phyloP scores from a whole-genome alignment of 2,888 invertebrate genomes.

The Reticulitermes lucifugus region DNA sequence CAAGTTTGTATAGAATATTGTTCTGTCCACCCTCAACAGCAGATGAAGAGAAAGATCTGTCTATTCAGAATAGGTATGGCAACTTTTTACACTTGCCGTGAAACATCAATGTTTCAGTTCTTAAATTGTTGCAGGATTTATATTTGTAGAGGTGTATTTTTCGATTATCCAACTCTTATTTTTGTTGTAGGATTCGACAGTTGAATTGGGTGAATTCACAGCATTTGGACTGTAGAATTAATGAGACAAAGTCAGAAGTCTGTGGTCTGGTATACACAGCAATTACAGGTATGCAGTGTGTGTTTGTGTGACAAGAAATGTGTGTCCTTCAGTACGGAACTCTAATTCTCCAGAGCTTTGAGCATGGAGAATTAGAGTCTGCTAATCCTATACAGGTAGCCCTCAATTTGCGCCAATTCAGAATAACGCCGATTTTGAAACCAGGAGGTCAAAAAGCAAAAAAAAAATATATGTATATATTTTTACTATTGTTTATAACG shows the following conservation, averaged over 20 bases:
- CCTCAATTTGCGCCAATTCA: too few relatives aligned
- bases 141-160: not conserved
- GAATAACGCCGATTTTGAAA: too few relatives aligned
- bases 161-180: too few relatives aligned
- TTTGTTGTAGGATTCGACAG: slow-evolving; percentile 80
- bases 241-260: slow-evolving; percentile 85
- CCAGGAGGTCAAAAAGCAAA: too few relatives aligned
- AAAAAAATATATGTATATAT: too few relatives aligned
- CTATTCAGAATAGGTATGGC: slow-evolving; percentile 81
- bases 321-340: too few relatives aligned
- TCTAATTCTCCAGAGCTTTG: too few relatives aligned
- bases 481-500: too few relatives aligned
- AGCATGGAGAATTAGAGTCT: too few relatives aligned
- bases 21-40: slow-evolving; percentile 91
- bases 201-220: slow-evolving; percentile 96
- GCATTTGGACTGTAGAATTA: slow-evolving; percentile 93
- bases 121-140: not conserved
- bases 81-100: not conserved
- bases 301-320: too few relatives aligned
- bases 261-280: slow-evolving; percentile 93
- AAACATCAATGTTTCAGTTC: not conserved
- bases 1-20: slow-evolving; percentile 84
- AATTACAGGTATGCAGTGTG: slow-evolving; percentile 77
- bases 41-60: slow-evolving; percentile 95
- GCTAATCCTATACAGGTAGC: too few relatives aligned